A percentile compares a stretch with the other conserved stretches of the same genome.
These are phyloP conservation scores for Drosophila formosana DNA, from an alignment of 2,888 invertebrate species.

Conservation along the genomic window DNA sequence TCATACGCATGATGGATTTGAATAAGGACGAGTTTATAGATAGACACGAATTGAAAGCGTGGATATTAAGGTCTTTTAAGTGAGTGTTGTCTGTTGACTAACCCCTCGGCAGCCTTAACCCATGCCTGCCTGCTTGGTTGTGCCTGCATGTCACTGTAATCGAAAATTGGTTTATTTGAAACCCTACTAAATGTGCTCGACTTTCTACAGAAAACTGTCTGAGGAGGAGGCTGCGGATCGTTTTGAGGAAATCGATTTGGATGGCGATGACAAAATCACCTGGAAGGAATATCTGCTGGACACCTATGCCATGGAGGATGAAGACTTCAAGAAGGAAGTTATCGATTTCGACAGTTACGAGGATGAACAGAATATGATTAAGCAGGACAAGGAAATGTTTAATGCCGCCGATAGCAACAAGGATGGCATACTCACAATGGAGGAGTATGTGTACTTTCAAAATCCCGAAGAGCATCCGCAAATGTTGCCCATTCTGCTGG, in stretches of 20 bases:
- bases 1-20: constrained; percentile 95
- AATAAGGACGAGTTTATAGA: constrained; percentile 92
- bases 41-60: constrained; percentile 93
- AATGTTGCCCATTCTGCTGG: constrained; percentile 92
- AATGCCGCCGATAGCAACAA: constrained; percentile 92
- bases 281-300: constrained; percentile 97
- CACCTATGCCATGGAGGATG: constrained; percentile 92
- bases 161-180: background rate
- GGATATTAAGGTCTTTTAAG: constrained; percentile 97
- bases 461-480: constrained; percentile 96
- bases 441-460: constrained; percentile 95
- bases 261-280: constrained; percentile 92
- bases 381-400: constrained; percentile 95
- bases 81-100: constrained; percentile 85
- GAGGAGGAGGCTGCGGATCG: constrained; percentile 95
- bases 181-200: constrained; percentile 1
- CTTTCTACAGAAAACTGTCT: constrained; percentile 89
- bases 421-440: constrained; percentile 90
- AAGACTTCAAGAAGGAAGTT: constrained; percentile 84
- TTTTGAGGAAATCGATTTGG: constrained; percentile 93
- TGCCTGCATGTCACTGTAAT: constrained; percentile 43
- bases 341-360: constrained; percentile 86
- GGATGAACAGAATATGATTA: constrained; percentile 87
- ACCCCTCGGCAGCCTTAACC: constrained; percentile 51
- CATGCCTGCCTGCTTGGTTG: constrained; percentile 15